Base-by-base conservation (phyloP, 2,888 invertebrate species). In the Cerastoderma edule region DNA sequence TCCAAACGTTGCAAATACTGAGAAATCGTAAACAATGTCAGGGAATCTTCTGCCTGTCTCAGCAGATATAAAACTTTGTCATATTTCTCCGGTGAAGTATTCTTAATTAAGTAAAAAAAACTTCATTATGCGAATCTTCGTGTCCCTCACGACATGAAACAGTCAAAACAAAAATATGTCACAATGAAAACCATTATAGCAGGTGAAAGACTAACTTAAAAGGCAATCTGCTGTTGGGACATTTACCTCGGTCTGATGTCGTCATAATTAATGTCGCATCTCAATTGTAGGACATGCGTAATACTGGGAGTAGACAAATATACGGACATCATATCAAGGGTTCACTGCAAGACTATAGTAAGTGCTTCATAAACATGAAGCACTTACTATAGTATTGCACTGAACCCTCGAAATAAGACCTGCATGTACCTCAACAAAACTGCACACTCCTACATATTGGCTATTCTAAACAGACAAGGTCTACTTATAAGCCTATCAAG, bases 101-200 rank as follows among this genome's bases (percentile, higher is more conserved):
- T 32, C 27, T n/a, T 60, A 60, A 60, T 60, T 10, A 60, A 35
- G 60, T 24, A 13, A 60, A 60, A n/a, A n/a, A 57, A 39, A 19
- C 60, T 60, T 32, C n/a, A 39, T 39, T 39, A 35, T 24, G 32
- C 60, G 27, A 24, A 28, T 28, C 6, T 27, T 33, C 22, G 22
- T 60, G 60, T 33, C n/a, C n/a, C n/a, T n/a, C n/a, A n/a, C n/a
- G n/a, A n/a, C 60, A 60, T 24, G 60, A 60, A 39, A 60, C 60
- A 27, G 39, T 22, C 22, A 60, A 60, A 35, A 33, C 35, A 60
- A 19, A 60, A 4, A 19, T 39, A 33, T 39, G 39, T 19, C 8
- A 60, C 22, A 27, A 5, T 1, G 39, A 39, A 32, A 35, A 39
- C 39, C 16, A 2, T 13, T 4, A 39, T 24, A 22, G 30, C 39